Evolutionary conservation across 2,797 vertebrate species (phyloP).

Genomic region (Propithecus deckenii): DNA sequence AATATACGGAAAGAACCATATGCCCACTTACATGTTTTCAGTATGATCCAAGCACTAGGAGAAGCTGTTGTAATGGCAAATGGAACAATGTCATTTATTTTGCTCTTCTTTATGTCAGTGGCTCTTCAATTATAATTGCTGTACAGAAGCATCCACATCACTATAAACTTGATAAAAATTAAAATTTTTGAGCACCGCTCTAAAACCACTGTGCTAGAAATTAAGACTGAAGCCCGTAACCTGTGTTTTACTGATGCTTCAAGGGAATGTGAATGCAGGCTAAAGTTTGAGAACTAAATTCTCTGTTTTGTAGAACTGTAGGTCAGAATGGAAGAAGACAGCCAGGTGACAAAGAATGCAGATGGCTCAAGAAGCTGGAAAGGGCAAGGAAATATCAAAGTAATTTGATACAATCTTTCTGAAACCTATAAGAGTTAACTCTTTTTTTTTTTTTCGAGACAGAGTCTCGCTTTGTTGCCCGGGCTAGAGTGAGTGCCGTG

Average conservation of each 20-base stretch:
- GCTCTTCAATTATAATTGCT: not conserved
- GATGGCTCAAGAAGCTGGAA: not conserved
- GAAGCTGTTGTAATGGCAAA: not conserved
- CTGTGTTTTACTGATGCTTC: not conserved
- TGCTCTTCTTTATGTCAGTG: not conserved
- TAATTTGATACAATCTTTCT: not conserved
- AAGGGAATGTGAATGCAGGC: not conserved
- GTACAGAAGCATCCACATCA: not conserved
- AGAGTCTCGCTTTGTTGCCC: too few relatives aligned
- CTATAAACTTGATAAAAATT: not conserved
- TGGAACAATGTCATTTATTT: not conserved
- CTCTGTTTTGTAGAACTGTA: not conserved
- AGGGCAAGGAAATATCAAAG: not conserved
- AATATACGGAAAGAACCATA: not conserved
- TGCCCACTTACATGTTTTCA: not conserved
- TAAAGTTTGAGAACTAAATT: not conserved
- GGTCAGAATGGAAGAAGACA: not conserved
- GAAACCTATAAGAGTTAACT: not conserved
- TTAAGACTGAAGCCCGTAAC: not conserved
- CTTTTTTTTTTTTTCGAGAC: too few relatives aligned
- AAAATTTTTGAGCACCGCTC: not conserved
- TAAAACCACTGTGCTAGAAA: not conserved
- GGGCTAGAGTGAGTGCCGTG: too few relatives aligned
- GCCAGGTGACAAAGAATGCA: not conserved
- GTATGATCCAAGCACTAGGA: not conserved